Conservation (phyloP, 2,113 vertebrate species). For the Ovis aries region DNA sequence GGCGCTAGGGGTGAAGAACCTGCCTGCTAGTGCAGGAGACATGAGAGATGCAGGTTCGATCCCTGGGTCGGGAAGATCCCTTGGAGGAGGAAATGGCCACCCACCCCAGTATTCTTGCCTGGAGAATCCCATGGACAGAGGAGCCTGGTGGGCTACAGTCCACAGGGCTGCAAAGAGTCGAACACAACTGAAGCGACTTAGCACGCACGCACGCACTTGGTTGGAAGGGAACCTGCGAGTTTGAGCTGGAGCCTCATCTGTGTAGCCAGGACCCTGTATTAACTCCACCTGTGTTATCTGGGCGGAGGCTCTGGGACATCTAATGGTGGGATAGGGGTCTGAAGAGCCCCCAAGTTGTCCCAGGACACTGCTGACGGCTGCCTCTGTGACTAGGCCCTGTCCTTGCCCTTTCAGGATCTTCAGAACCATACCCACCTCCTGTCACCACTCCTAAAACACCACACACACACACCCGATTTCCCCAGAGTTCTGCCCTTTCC, state of each 20-base stretch:
- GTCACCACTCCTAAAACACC: background rate
- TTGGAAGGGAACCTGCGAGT: background rate
- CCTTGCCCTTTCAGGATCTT: background rate
- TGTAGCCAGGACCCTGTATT: background rate
- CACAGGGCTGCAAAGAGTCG: background rate
- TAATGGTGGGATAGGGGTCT: background rate
- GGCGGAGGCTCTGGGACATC: background rate
- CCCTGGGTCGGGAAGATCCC: background rate
- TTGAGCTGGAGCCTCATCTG: too few species aligned
- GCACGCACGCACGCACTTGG: fast-evolving
- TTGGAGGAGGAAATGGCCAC: background rate
- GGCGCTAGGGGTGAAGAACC: background rate
- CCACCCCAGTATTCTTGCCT: background rate
- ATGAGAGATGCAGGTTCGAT: background rate
- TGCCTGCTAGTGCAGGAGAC: background rate
- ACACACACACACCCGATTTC: background rate
- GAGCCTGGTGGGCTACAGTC: background rate
- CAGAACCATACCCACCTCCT: background rate
- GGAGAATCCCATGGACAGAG: background rate
- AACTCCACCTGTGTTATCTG: background rate
- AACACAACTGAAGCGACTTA: background rate
- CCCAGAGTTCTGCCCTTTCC: background rate
- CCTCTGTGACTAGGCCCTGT: background rate
- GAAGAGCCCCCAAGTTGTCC: background rate
- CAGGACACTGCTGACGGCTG: background rate